phyloP scores from a whole-genome alignment of 2,113 vertebrate genomes.

The Dipodomys ordii region DNA sequence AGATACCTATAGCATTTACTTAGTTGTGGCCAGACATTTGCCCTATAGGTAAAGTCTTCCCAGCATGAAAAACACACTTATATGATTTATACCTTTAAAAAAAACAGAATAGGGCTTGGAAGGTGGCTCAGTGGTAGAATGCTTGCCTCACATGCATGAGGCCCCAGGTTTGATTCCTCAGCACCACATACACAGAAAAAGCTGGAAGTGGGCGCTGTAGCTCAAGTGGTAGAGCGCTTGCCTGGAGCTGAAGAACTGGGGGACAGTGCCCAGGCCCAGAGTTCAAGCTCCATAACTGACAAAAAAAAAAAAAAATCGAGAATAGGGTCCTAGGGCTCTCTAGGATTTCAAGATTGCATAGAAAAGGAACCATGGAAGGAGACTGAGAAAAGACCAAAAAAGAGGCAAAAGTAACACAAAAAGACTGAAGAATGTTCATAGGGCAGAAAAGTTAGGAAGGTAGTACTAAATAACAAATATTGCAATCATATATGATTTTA shows the following conservation, averaged over 20 bases:
- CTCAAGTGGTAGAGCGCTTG: too few species aligned
- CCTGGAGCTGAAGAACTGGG: too few species aligned
- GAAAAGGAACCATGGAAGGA: slow-evolving; percentile 9
- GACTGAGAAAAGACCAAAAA: background rate
- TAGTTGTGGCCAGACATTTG: background rate
- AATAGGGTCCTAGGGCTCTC: background rate
- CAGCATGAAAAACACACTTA: slow-evolving; percentile 19
- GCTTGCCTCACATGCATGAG: too few species aligned
- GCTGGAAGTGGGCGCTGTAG: too few species aligned
- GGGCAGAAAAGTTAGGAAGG: background rate
- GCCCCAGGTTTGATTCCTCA: too few species aligned
- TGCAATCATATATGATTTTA: background rate
- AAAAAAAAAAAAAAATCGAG: too few species aligned
- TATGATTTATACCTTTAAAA: slow-evolving; percentile 13
- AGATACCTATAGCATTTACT: background rate
- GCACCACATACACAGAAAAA: too few species aligned
- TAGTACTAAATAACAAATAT: background rate
- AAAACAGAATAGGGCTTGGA: too few species aligned
- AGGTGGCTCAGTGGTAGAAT: too few species aligned
- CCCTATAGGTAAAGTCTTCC: background rate
- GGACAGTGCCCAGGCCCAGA: too few species aligned
- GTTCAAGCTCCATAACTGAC: too few species aligned
- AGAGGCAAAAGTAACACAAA: background rate
- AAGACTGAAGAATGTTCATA: background rate
- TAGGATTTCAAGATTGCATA: slow-evolving; percentile 34